phyloP scores from a whole-genome alignment of 92 coral and sea anemone genomes.

The Diadumene lineata region DNA sequence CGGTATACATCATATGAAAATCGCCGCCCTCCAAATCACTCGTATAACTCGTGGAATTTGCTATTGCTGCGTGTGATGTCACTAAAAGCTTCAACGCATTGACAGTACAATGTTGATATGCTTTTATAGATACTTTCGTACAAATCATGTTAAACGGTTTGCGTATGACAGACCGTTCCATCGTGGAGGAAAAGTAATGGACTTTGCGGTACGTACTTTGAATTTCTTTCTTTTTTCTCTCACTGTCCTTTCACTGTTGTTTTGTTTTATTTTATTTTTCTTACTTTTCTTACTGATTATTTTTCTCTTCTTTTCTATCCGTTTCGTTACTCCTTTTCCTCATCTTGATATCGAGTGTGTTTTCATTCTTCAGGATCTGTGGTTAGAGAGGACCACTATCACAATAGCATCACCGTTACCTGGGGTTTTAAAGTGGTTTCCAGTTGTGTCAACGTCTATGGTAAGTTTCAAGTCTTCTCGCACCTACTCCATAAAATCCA shows the following conservation, averaged over 20 bases:
- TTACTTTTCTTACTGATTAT: not conserved
- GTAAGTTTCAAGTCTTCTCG: too few species aligned
- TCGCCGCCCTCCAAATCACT: too few species aligned
- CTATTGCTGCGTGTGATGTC: too few species aligned
- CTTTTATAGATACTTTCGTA: constrained; percentile 69
- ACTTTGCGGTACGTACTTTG: constrained; percentile 55
- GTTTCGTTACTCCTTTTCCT: not conserved
- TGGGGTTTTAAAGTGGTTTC: constrained; percentile 91
- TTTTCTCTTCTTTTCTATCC: not conserved
- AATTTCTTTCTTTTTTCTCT: not conserved
- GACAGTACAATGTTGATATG: too few species aligned
- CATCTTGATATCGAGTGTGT: not conserved
- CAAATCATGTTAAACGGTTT: constrained; percentile 75
- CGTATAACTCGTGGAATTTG: too few species aligned
- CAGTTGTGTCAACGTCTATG: constrained; percentile 72
- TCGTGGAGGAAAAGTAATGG: constrained; percentile 74
- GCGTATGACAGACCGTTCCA: constrained; percentile 81
- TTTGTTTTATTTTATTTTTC: too few species aligned
- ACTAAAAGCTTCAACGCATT: too few species aligned
- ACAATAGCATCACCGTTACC: constrained; percentile 74
- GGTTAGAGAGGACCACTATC: constrained; percentile 90
- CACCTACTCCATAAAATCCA: too few species aligned
- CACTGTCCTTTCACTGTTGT: not conserved
- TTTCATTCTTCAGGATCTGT: constrained; percentile 62
- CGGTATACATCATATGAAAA: too few species aligned